Base-by-base conservation (phyloP, 30 jellyfish, hydroid and myxozoan species). In the Rhopilema esculentum region DNA sequence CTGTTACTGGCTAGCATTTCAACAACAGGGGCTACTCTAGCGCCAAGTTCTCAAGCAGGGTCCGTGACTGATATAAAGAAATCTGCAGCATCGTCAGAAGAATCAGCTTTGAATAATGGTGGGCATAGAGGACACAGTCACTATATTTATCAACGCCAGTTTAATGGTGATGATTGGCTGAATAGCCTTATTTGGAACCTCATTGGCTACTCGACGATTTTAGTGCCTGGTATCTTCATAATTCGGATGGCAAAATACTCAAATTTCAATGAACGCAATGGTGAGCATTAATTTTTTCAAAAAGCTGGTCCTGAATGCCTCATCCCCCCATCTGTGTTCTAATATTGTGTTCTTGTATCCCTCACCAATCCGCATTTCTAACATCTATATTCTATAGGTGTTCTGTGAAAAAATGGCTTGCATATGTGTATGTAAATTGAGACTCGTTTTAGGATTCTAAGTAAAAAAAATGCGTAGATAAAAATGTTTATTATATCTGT, bases 121-220 rank as follows among this genome's bases (percentile, higher is more conserved):
- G 19, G 31, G 2, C 70, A 48, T 6, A 27, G 19, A 57, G 33
- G n/a, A 12, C 96, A 87, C 29, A 32, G 71, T 17, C 96, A 87
- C 57, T 57, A 25, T 20, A 62, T 87, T 51, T 78, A 87, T 65
- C 96, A 78, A 28, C 74, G 91, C 32, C 50, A 29, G 40, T 87
- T 71, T 62, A 32, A 77, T 19, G 88, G 77, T 29, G 87, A 87
- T 63, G 82, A 80, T 65, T 94, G 99, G 99, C 30, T 94, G 23
- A 77, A 80, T 17, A 90, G 97, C 63, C 87, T 94, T 26, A 79
- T 80, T 27, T 94, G 97, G 97, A 94, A 94, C 85, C 83, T 94
- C 16, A 25, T 89, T 27, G 99, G 97, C 48, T 94, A 94, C 83
- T 67, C 97, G 0, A 85, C 88, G 0, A 90, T 94, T 1, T 65